Conservation (phyloP, 2,797 vertebrate genomes). For the Sebastes trivittatus region DNA sequence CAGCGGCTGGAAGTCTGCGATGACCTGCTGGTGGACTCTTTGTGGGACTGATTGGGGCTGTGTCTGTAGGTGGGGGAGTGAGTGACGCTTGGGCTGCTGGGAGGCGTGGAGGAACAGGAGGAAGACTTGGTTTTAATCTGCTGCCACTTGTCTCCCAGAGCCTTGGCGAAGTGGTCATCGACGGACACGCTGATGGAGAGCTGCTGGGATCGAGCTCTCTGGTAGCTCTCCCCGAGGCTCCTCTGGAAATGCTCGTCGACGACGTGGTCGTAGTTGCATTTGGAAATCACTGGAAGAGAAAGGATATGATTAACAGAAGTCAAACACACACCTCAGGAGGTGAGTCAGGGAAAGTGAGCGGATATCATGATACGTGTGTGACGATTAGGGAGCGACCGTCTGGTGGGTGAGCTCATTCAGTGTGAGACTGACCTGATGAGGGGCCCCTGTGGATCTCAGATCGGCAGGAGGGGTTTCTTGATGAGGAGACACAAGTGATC, state of each 20-base stretch:
- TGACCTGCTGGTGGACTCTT: constrained; percentile 68
- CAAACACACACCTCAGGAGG: constrained; percentile 40
- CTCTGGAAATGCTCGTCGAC: constrained; percentile 86
- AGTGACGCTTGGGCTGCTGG: constrained; percentile 81
- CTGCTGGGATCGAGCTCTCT: constrained; percentile 67
- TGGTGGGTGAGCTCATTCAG: constrained; percentile 5
- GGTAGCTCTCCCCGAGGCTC: constrained; percentile 82
- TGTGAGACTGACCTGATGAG: constrained; percentile 71
- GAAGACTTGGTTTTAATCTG: constrained; percentile 81
- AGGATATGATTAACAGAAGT: constrained; percentile 18
- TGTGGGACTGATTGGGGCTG: constrained; percentile 69
- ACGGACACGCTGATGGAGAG: constrained; percentile 84
- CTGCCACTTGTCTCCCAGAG: constrained; percentile 85
- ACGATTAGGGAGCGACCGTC: constrained; percentile 38
- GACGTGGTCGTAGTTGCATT: constrained; percentile 77
- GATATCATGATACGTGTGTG: constrained; percentile 9
- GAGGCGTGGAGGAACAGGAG: constrained; percentile 81
- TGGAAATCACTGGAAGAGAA: constrained; percentile 65
- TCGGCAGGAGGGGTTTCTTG: constrained; percentile 65
- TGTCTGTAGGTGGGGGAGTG: constrained; percentile 76
- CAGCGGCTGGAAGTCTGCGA: constrained; percentile 68
- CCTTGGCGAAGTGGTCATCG: constrained; percentile 87
- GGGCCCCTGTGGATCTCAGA: constrained; percentile 60
- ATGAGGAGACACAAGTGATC: constrained; percentile 83
- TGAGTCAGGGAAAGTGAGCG: constrained; percentile 51